Conservation (phyloP, 2,113 vertebrate species). For the Ophthalmolycus amberensis region DNA sequence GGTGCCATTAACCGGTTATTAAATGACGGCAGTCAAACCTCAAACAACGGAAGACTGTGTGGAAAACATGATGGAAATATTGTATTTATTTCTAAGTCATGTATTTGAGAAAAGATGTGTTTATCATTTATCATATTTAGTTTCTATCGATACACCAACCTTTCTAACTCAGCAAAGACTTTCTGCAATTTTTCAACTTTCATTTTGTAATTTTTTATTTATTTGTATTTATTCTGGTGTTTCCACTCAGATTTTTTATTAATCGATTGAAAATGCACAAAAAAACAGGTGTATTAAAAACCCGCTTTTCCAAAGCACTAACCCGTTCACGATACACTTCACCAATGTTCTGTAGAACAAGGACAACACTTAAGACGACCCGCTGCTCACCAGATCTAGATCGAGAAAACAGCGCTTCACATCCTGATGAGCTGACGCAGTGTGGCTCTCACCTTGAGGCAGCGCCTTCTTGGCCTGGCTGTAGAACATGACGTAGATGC, state of each 20-base stretch:
- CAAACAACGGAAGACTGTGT: not conserved
- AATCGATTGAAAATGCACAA: not conserved
- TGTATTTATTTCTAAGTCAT: not conserved
- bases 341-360: not conserved
- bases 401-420: not conserved
- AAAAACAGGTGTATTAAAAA: not conserved
- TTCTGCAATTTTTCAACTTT: not conserved
- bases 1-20: not conserved
- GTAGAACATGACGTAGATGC: conserved; percentile 99
- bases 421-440: not conserved
- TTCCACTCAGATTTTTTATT: not conserved
- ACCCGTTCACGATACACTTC: not conserved
- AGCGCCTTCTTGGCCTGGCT: conserved; percentile 89
- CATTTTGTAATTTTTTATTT: not conserved
- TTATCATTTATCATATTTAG: not conserved
- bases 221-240: not conserved
- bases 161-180: not conserved
- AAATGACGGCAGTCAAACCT: not conserved
- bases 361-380: not conserved
- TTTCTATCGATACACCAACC: not conserved
- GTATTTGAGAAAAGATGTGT: not conserved
- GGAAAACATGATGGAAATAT: not conserved
- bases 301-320: not conserved
- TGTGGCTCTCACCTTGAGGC: conserved; percentile 79
- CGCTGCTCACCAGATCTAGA: not conserved